phyloP scores from a whole-genome alignment of 2,888 invertebrate genomes.

The Agonopterix subpropinquella region DNA sequence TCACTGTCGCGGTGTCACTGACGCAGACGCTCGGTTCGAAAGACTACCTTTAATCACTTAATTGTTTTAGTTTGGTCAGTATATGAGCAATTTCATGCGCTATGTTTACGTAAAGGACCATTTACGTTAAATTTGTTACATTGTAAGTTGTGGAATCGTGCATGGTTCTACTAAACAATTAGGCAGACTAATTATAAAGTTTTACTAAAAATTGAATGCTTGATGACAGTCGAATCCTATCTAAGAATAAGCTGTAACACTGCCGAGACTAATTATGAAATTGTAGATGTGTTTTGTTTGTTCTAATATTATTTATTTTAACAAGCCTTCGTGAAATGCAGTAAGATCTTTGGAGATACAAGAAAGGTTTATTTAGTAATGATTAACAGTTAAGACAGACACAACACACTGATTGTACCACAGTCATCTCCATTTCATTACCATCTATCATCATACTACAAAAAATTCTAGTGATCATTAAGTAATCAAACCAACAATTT shows the following conservation, averaged over 20 bases:
- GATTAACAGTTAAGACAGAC: slow-evolving; percentile 39
- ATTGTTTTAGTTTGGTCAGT: too few relatives aligned
- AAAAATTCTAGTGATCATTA: slow-evolving; percentile 21
- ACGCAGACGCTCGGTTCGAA: too few relatives aligned
- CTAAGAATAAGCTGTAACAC: slow-evolving; percentile 6
- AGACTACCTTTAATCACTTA: too few relatives aligned
- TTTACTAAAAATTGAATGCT: neutral
- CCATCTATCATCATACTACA: slow-evolving; percentile 31
- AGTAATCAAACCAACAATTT: slow-evolving; percentile 18
- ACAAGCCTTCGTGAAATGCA: slow-evolving; percentile 6
- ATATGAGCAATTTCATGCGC: slow-evolving; percentile 3
- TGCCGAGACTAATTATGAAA: slow-evolving; percentile 9
- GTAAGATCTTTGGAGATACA: slow-evolving; percentile 3
- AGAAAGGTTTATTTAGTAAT: slow-evolving; percentile 13
- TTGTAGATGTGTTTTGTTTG: slow-evolving; percentile 26
- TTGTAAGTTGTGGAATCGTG: slow-evolving; percentile 39
- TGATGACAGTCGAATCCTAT: slow-evolving; percentile 2
- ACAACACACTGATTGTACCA: slow-evolving; percentile 59
- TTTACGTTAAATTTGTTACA: slow-evolving; percentile 17
- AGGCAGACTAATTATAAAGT: slow-evolving; percentile 13
- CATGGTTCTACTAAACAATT: slow-evolving; percentile 32
- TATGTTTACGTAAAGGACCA: slow-evolving; percentile 25
- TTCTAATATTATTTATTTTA: slow-evolving; percentile 15
- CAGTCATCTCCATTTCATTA: slow-evolving; percentile 41
- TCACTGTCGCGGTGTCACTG: too few relatives aligned